These are phyloP conservation scores for Tychaedon coryphoeus DNA, from an alignment of 2,113 vertebrate genomes.

Conservation along the genomic window DNA sequence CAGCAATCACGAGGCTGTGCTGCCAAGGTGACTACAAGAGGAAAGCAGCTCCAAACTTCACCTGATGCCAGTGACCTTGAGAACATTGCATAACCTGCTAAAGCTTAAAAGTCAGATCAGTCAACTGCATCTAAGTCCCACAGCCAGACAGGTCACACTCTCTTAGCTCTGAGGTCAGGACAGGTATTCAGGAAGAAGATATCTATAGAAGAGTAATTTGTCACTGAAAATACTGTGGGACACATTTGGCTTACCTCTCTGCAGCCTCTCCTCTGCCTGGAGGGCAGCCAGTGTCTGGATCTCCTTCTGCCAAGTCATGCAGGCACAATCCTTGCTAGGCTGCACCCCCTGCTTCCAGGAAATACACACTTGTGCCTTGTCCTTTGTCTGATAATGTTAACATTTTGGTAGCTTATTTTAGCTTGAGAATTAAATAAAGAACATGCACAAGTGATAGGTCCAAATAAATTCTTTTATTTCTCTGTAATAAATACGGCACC, in stretches of 20 bases:
- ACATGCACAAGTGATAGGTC: neutral
- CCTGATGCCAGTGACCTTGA: neutral
- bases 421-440: neutral
- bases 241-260: neutral
- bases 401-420: neutral
- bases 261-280: neutral
- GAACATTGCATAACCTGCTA: neutral
- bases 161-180: neutral
- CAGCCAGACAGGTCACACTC: neutral
- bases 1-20: neutral
- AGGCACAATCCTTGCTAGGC: neutral
- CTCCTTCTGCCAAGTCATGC: neutral
- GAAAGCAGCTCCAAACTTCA: neutral
- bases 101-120: neutral
- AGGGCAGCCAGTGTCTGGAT: neutral
- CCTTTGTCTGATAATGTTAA: fast-evolving
- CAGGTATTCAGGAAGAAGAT: neutral
- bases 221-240: neutral
- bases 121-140: fast-evolving
- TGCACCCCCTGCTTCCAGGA: neutral
- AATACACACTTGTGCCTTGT: fast-evolving
- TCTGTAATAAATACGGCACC: neutral
- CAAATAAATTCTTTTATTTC: constrained; percentile 50
- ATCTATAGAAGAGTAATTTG: neutral
- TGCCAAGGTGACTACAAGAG: neutral